Evolutionary conservation across 2,888 invertebrate genomes (phyloP).

Genomic region (Heliconius hortense): DNA sequence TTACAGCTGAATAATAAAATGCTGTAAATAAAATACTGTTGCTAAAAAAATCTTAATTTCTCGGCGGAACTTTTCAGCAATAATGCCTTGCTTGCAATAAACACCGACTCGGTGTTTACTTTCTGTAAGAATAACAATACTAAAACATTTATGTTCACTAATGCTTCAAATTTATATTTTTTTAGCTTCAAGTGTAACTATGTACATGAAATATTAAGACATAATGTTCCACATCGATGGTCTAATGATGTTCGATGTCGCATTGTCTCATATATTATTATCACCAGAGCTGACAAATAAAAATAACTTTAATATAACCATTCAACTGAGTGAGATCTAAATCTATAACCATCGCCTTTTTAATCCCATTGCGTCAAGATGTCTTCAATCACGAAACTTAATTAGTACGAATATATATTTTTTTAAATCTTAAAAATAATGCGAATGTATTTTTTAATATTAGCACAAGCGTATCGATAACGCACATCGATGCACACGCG

Average conservation of each 20-base stretch:
- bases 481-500: conserved; percentile 36
- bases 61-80: neutral
- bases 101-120: neutral
- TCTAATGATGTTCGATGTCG: neutral
- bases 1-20: too few species aligned
- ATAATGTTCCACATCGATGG: neutral
- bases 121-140: too few species aligned
- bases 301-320: neutral
- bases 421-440: neutral
- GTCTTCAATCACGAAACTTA: too few species aligned
- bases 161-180: neutral
- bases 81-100: neutral
- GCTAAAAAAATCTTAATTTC: neutral
- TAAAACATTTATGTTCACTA: neutral
- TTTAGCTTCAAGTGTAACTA: neutral
- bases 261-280: too few species aligned
- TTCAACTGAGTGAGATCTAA: neutral
- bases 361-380: too few species aligned
- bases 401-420: too few species aligned
- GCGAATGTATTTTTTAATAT: neutral
- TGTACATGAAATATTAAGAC: neutral
- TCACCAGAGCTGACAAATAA: neutral
- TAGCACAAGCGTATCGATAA: conserved; percentile 22
- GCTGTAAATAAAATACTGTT: too few species aligned
- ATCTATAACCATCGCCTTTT: too few species aligned